phyloP scores from a whole-genome alignment of 1,140 invertebrate species.

The Diabrotica virgifera region DNA sequence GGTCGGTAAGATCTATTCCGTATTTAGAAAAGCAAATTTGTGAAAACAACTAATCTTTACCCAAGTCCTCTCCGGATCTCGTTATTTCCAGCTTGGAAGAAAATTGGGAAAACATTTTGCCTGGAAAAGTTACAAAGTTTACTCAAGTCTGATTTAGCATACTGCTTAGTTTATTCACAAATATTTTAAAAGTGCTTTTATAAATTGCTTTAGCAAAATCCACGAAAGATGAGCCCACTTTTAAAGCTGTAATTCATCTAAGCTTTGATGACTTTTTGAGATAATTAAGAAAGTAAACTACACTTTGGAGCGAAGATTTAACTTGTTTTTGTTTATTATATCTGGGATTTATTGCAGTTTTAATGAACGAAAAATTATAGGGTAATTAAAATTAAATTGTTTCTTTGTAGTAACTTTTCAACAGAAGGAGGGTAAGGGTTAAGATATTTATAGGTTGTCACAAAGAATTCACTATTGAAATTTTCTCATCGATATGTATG shows the following conservation, averaged over 20 bases:
- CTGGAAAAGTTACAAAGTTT: conserved; percentile 1
- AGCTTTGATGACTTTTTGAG: not conserved
- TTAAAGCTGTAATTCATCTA: not conserved
- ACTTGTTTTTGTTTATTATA: conserved; percentile 3
- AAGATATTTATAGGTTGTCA: too few species aligned
- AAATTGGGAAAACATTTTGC: not conserved
- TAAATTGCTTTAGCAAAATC: conserved; percentile 3
- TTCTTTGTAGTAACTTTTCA: not conserved
- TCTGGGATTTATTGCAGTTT: not conserved
- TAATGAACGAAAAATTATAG: not conserved
- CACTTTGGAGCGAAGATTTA: not conserved
- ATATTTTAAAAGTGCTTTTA: conserved; percentile 3
- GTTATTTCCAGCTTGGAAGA: not conserved
- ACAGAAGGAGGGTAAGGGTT: too few species aligned
- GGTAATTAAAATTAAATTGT: not conserved
- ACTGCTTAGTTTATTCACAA: conserved; percentile 2
- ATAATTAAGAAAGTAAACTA: conserved; percentile 3
- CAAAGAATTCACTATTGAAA: too few species aligned
- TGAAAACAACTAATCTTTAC: not conserved
- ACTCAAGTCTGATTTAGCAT: not conserved
- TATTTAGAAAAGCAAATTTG: not conserved
- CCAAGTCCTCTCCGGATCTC: not conserved
- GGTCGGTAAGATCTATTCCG: not conserved
- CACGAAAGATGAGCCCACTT: not conserved
- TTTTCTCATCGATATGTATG: too few species aligned